These are phyloP conservation scores for Drosophila malerkotliana DNA, from an alignment of 1,140 invertebrate genomes.

Conservation along the genomic window DNA sequence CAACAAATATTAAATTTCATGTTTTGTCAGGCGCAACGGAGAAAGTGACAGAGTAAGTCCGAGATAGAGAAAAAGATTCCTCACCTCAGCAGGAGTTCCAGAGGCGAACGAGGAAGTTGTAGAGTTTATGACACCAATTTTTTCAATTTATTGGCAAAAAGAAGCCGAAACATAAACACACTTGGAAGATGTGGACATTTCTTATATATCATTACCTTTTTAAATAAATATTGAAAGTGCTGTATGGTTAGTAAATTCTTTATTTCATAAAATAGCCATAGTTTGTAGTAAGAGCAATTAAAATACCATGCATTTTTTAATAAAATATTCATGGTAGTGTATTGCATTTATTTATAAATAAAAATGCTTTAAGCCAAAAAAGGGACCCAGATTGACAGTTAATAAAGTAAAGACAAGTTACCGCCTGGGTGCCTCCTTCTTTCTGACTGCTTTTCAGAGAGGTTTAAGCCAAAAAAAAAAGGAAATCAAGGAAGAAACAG, in stretches of 20 bases:
- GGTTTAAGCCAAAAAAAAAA: conserved; percentile 19
- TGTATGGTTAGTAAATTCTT: not conserved
- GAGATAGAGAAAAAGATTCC: not conserved
- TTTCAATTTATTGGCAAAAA: not conserved
- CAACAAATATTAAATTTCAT: conserved; percentile 74
- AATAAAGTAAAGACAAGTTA: conserved; percentile 77
- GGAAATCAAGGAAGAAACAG: not conserved
- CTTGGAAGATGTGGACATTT: not conserved
- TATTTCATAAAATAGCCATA: too few relatives aligned
- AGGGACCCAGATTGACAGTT: conserved; percentile 73
- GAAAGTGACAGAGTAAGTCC: conserved; percentile 37
- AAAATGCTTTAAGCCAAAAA: not conserved
- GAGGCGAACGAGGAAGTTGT: conserved; percentile 19
- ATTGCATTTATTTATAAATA: not conserved
- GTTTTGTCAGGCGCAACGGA: conserved; percentile 65
- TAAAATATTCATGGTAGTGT: not conserved
- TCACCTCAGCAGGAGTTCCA: not conserved
- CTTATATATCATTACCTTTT: not conserved
- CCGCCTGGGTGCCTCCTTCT: conserved; percentile 48
- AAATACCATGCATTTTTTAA: not conserved
- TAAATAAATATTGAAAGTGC: not conserved
- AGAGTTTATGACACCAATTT: not conserved
- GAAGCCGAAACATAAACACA: not conserved
- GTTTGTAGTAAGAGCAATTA: too few relatives aligned
- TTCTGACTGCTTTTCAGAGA: conserved; percentile 13